Base-by-base conservation (phyloP, 2,113 vertebrate genomes). In the Phrynocephalus versicolor region DNA sequence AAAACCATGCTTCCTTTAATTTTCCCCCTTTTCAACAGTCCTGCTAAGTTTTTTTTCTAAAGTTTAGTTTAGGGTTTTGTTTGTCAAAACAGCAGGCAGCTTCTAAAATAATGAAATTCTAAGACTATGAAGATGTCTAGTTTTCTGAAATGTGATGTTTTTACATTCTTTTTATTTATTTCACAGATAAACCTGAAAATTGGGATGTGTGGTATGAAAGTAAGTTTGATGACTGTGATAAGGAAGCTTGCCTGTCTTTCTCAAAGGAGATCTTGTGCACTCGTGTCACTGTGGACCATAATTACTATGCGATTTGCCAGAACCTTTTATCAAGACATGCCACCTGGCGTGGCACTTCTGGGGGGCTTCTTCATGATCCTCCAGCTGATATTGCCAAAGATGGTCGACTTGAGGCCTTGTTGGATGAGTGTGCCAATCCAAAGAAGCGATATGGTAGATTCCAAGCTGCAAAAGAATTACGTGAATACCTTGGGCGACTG, bases 151-250 rank as follows among this genome's bases (percentile, higher is more conserved):
- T 30, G 64, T 67, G 87, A 25, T 64, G 0, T 81, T 62, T 76
- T 90, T 86, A 85, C 58, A n/a, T n/a, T 25, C 81, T 74, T 15
- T 84, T 51, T 27, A 67, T 82, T 91, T 55, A 69, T 94, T 91
- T 91, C 75, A 60, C 96, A 99, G 99, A 98, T 95, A 99, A 99
- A 94, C 99, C 98, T 70, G 98, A 99, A 89, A 99, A 96, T 94
- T 99, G 97, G 93, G 98, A 99, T 74, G 97, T 98, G 12, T 99
- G 98, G 99, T 99, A 99, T 21, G 99, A 99, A 93, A 99, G 98
- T 96, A 98, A 97, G 75, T 98, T 98, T 60, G 99, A 99, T 93
- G 98, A 99, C 92, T 99, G 99, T 87, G 99, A 99, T 93, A 97
- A 98, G 86, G 99, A 99, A 92, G 98, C 98, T 90, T 99, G 99